These are phyloP conservation scores for Exaiptasia diaphana DNA, from an alignment of 64 coral and sea anemone species.

Conservation along the genomic window DNA sequence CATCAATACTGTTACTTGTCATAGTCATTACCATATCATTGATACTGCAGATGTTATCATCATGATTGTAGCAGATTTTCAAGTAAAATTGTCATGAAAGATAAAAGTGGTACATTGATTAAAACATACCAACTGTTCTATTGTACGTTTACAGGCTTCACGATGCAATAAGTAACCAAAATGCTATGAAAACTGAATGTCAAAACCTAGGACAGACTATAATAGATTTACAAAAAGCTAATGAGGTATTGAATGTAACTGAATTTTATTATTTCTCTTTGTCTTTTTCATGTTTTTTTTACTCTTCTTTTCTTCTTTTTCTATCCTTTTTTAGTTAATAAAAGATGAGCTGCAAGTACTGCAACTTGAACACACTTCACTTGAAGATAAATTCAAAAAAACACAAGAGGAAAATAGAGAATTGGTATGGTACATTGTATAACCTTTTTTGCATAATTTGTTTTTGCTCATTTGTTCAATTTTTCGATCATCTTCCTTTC, in stretches of 20 bases:
- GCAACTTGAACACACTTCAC: slow-evolving; percentile 51
- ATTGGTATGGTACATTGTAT: slow-evolving; percentile 66
- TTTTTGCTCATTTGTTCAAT: too few species aligned
- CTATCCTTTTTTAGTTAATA: slow-evolving; percentile 26
- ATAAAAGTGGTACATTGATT: too few species aligned
- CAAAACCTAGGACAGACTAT: slow-evolving; percentile 74
- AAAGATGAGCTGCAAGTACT: slow-evolving; percentile 85
- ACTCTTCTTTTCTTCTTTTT: background rate
- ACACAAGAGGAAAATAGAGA: slow-evolving; percentile 72
- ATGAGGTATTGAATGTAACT: slow-evolving; percentile 49
- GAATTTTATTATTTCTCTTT: background rate
- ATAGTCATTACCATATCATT: too few species aligned
- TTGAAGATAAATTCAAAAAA: slow-evolving; percentile 72
- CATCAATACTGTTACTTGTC: too few species aligned
- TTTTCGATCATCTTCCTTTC: too few species aligned
- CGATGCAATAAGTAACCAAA: slow-evolving; percentile 67
- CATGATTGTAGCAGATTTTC: too few species aligned
- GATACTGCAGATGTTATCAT: too few species aligned
- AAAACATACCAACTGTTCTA: too few species aligned
- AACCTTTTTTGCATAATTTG: too few species aligned
- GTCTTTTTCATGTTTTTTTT: background rate
- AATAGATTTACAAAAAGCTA: slow-evolving; percentile 68
- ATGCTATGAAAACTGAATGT: slow-evolving; percentile 69
- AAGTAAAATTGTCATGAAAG: too few species aligned
- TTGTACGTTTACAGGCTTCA: slow-evolving; percentile 48